These are phyloP conservation scores for Poicephalus gulielmi DNA, from an alignment of 2,113 vertebrate species.

Conservation along the genomic window DNA sequence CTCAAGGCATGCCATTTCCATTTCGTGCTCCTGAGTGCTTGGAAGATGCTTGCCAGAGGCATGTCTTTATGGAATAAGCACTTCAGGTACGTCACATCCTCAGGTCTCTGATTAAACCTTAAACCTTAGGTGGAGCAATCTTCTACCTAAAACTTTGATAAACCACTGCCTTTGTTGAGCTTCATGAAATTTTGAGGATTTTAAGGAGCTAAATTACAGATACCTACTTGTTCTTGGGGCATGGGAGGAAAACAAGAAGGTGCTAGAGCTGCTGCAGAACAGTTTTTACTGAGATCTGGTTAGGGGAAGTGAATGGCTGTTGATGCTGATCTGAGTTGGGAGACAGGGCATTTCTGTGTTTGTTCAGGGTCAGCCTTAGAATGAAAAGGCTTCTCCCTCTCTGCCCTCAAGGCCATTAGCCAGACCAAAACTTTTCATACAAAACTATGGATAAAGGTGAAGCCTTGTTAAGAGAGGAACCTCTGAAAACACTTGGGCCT, in stretches of 20 bases:
- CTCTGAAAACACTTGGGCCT: not conserved
- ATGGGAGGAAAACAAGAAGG: not conserved
- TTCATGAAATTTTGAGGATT: not conserved
- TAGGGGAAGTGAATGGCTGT: not conserved
- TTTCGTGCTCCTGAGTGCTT: not conserved
- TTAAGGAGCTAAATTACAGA: not conserved
- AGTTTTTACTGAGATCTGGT: not conserved
- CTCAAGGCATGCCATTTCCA: not conserved
- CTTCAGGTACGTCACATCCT: not conserved
- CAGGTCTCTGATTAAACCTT: not conserved
- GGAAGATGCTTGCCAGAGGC: not conserved
- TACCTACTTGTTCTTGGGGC: not conserved
- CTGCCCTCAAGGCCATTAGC: conserved; percentile 3
- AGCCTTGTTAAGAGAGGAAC: not conserved
- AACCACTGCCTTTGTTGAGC: not conserved
- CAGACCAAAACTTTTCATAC: not conserved
- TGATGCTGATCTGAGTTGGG: not conserved
- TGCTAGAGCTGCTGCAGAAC: not conserved
- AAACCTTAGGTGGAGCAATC: not conserved
- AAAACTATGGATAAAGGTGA: not conserved
- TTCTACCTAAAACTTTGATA: not conserved
- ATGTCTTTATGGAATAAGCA: not conserved
- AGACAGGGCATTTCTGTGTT: not conserved
- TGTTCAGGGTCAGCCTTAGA: not conserved
- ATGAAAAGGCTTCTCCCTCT: conserved; percentile 1